Evolutionary conservation across 2,113 vertebrate species (phyloP), one percentile per base, ranked within the genome.

Genomic region (Nannospalax galili): DNA sequence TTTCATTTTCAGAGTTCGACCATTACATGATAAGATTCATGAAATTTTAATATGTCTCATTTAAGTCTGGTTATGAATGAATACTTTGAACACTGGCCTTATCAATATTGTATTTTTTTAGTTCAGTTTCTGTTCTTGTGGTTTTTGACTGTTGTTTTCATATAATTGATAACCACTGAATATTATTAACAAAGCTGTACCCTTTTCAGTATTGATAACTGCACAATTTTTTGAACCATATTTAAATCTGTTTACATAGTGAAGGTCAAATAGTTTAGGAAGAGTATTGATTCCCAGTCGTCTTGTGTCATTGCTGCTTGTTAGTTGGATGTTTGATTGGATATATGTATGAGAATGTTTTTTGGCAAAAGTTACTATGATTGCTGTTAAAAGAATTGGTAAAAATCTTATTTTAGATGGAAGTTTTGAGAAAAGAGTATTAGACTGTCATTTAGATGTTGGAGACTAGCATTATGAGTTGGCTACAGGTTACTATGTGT

Each of bases 241-340:
- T 75, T 65, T 87, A 92, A 91, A 60, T 70, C 65, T 88, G 92
- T 77, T 93, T 91, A 14, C 37, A 75, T 79, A 35, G 20, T 82
- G 85, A 35, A 79, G 52, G 35, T 91, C 79, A 85, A n/a, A 89
- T 90, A 85, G 35, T 64, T 78, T 91, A 62, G 84, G 26, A 56
- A 65, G 32, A 45, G 0, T 84, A 70, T 84, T 95, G 40, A 19
- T 35, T 84, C 91, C 32, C 2, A 70, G 0, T 87, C 87, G 65
- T 81, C 0, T 94, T 90, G 7, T 84, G 93, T 92, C 32, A 74
- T 95, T 96, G 37, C 15, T 35, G 32, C 0, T 32, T 52, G 1
- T 52, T 88, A 67, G 24, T 73, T 85, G 30, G 88, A 67, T 58
- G 22, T 69, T 45, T 4, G 64, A 26, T 78, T 42, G 2, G 60